Evolutionary conservation across 2,797 vertebrate species (phyloP), one percentile per base, ranked within the genome.

Genomic region (Cheirogaleus major): DNA sequence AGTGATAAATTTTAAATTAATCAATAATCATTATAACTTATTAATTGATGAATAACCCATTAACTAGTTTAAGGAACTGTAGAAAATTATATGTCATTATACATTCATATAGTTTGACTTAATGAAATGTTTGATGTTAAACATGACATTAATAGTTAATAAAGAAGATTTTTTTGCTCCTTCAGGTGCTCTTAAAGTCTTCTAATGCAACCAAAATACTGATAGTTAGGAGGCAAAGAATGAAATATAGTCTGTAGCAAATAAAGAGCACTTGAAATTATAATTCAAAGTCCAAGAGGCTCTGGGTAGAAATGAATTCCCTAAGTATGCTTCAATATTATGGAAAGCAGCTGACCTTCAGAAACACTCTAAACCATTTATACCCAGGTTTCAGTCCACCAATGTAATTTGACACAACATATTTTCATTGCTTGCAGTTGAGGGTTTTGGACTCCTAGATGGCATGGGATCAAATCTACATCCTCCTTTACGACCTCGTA

Each of bases 1-100:
- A 76, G n/a, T 63, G 65, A 75, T 69, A 85, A 76, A 87, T 87
- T 30, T 45, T 27, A 86, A 50, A 92, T 97, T 95, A 97, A 97
- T 97, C 97, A 98, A 96, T 97, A 95, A 96, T 93, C 87, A 97
- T 91, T 91, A 97, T 95, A 97, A 91, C 55, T 98, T 96, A 97
- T 94, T 97, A 89, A 96, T 88, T 96, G 85, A 97, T 79, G 84
- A 81, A 61, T 95, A 86, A 86, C 67, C 90, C 95, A 92, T 97
- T 98, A 97, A 93, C 2, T 96, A 96, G 94, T 97, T 98, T 97
- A 96, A 96, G 86, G 97, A 97, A 94, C 87, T 96, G 4, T 75
- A 82, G 90, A 48, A 95, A 97, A 97, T 98, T 97, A 86, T 63
- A 97, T 93, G 75, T 78, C 73, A 94, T 61, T 95, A 94, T 96